These are phyloP conservation scores for Eurosta solidaginis DNA, from an alignment of 1,140 invertebrate genomes.

Conservation along the genomic window DNA sequence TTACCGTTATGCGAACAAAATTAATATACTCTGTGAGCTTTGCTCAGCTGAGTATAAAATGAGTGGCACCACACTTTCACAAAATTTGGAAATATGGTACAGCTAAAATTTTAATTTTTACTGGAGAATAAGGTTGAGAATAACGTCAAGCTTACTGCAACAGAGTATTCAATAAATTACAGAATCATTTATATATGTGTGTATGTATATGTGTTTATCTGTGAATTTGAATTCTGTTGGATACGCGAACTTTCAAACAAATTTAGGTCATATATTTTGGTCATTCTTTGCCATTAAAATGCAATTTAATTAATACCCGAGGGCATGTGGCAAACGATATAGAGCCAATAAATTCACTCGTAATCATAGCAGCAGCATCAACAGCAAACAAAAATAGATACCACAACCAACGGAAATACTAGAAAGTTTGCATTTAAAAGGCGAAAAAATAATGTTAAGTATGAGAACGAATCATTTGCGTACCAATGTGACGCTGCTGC, in stretches of 20 bases:
- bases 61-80: neutral
- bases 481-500: neutral
- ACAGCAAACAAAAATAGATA: neutral
- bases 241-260: constrained; percentile 17
- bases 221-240: neutral
- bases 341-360: constrained; percentile 6
- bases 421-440: neutral
- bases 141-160: neutral
- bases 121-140: neutral
- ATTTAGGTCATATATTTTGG: constrained; percentile 17
- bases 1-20: no score
- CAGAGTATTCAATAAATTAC: no score
- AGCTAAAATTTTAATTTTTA: neutral
- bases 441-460: neutral
- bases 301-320: constrained; percentile 25
- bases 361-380: constrained; percentile 12
- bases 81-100: constrained; percentile 25
- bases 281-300: constrained; percentile 24
- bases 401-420: neutral
- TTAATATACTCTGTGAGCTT: no score
- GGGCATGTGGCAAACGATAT: constrained; percentile 17
- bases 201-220: neutral
- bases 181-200: neutral
- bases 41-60: no score
- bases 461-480: constrained; percentile 16